A percentile compares a stretch with the other conserved stretches of the same genome.
These are phyloP conservation scores for Aspidiotus destructor DNA, from an alignment of 2,888 invertebrate genomes.

Conservation along the genomic window DNA sequence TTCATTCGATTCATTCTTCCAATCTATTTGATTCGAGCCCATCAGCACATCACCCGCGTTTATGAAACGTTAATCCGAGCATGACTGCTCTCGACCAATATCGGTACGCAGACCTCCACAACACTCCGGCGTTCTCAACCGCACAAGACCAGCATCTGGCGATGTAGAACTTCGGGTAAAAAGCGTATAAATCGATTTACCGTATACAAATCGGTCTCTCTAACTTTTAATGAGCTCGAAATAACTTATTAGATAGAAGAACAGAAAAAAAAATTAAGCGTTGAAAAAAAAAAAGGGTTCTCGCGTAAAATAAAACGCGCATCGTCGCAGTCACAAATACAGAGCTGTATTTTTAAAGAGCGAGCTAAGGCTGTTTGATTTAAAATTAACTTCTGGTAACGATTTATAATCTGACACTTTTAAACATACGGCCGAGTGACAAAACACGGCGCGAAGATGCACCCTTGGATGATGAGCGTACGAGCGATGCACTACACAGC, in stretches of 20 bases:
- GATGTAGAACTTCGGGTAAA: background rate
- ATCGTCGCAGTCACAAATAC: background rate
- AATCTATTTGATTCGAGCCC: too few relatives aligned
- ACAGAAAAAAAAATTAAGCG: background rate
- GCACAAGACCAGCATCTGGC: slow-evolving; percentile 1
- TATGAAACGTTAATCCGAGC: too few relatives aligned
- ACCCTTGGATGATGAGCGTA: slow-evolving; percentile 10
- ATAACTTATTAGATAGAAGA: background rate
- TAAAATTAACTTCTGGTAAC: slow-evolving; percentile 19
- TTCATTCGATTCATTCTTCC: too few relatives aligned
- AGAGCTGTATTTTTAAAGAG: background rate
- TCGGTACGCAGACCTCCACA: too few relatives aligned
- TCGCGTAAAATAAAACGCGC: background rate
- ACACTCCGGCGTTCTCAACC: background rate
- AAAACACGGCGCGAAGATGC: slow-evolving; percentile 22
- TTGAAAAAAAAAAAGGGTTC: background rate
- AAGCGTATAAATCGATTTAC: slow-evolving; percentile 2
- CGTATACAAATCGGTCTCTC: background rate
- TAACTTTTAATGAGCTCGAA: slow-evolving; percentile 1
- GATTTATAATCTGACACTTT: slow-evolving; percentile 17
- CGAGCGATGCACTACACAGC: background rate
- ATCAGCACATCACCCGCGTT: too few relatives aligned
- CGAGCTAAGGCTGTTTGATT: slow-evolving; percentile 4
- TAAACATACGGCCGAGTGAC: slow-evolving; percentile 16
- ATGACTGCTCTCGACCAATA: too few relatives aligned